phyloP scores from a whole-genome alignment of 2,888 invertebrate species.

The Chrysolina americana region DNA sequence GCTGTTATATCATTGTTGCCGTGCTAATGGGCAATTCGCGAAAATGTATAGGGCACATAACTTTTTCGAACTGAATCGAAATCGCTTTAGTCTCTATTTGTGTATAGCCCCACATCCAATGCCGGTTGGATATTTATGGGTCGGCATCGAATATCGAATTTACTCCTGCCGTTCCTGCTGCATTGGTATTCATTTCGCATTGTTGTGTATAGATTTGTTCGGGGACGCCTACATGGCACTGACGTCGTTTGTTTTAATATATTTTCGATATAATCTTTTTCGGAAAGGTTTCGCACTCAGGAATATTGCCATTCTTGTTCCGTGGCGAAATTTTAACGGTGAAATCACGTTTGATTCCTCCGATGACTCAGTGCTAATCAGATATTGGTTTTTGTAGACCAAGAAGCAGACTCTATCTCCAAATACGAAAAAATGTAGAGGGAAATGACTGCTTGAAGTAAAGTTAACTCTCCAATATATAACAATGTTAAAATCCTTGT shows the following conservation, averaged over 20 bases:
- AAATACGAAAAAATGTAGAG: no score
- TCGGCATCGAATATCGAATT: slow-evolving; percentile 51
- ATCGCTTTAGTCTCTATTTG: slow-evolving; percentile 55
- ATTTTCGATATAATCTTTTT: slow-evolving; percentile 47
- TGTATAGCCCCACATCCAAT: slow-evolving; percentile 51
- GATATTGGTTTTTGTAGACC: not conserved
- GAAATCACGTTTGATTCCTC: no score
- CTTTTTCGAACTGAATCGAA: slow-evolving; percentile 51
- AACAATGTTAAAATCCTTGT: no score
- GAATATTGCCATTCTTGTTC: not conserved
- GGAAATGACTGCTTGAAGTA: no score
- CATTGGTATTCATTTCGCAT: slow-evolving; percentile 62
- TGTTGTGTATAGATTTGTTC: slow-evolving; percentile 62
- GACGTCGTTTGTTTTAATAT: slow-evolving; percentile 61
- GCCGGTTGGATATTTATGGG: slow-evolving; percentile 57
- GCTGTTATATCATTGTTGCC: slow-evolving; percentile 45
- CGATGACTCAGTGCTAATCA: not conserved
- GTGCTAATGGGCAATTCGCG: slow-evolving; percentile 47
- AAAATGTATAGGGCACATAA: slow-evolving; percentile 45
- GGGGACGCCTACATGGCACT: slow-evolving; percentile 58
- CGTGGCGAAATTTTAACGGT: not conserved
- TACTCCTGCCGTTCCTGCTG: slow-evolving; percentile 34
- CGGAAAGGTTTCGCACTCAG: not conserved
- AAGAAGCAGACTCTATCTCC: no score
- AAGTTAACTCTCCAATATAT: no score